Evolutionary conservation across 2,113 vertebrate genomes (phyloP), one percentile per base, ranked within the genome.

Genomic region (Seriola aureovittata): DNA sequence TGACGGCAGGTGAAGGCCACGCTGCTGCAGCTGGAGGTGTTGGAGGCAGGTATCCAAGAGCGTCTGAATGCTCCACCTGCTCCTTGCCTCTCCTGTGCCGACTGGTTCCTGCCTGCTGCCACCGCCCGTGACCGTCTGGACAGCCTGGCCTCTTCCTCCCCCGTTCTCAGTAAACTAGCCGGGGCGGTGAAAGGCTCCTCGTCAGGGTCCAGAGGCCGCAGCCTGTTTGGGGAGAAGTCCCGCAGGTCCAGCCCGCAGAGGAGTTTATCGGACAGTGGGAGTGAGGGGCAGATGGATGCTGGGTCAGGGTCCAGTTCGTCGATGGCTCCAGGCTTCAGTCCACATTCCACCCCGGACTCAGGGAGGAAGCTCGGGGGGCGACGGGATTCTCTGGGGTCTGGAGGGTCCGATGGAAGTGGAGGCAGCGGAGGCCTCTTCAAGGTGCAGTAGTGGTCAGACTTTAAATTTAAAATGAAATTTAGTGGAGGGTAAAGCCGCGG

Each of bases 51-150:
- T 65, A 95, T 99, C 2, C 96, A 97, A 66, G 96, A 97, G 50
- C 94, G 91, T 7, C 92, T 99, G 7, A 93, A 91, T 0, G 89
- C 95, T 19, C 95, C 96, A 0, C 91, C 96, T 0, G 7, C 92
- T 21, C 97, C 97, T 42, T 93, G 95, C 68, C 85, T 98, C 23
- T 96, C 97, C 55, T 98, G 97, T 42, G 96, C 97, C 1, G 98
- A 99, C 93, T 98, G 96, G 96, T 98, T 98, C 91, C 93, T 99
- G 11, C 91, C 91, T 0, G 85, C 89, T 0, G 48, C 88, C 52
- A 63, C 82, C 23, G 94, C 67, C 9, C 94, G 78, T 21, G 96
- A 97, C 72, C 96, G 94, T 14, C 89, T 92, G 8, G 96, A 97
- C 14, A 89, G 82, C 85, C 85, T 95, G 54, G 87, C 90, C 7